These are phyloP conservation scores for Phylloscopus whistleri DNA, from an alignment of 2,113 vertebrate genomes.

Conservation along the genomic window DNA sequence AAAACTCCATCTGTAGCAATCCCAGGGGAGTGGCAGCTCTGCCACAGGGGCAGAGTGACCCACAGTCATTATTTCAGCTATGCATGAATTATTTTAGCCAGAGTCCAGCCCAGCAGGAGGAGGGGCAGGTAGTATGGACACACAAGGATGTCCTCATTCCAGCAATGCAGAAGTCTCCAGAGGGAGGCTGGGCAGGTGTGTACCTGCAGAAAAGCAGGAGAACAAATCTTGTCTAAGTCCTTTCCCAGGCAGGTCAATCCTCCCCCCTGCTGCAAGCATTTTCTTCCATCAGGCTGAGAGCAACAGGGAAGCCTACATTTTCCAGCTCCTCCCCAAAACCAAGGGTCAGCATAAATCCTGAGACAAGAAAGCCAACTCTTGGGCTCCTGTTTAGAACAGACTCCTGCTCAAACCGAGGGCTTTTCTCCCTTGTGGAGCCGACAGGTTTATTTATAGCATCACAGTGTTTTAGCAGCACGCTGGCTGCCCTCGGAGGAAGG, in stretches of 20 bases:
- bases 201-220: not conserved
- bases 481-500: not conserved
- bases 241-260: not conserved
- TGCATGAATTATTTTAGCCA: not conserved
- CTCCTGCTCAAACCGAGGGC: not conserved
- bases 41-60: not conserved
- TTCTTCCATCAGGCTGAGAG: not conserved
- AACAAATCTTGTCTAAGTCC: not conserved
- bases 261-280: not conserved
- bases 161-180: not conserved
- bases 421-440: not conserved
- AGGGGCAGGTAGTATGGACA: not conserved
- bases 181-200: not conserved
- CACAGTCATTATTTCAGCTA: not conserved
- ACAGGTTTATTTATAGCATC: slow-evolving; percentile 41
- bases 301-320: not conserved
- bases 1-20: not conserved
- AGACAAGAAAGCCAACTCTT: not conserved
- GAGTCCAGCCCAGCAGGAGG: accelerated
- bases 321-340: not conserved
- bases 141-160: not conserved
- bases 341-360: not conserved
- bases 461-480: not conserved
- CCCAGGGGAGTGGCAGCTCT: not conserved
- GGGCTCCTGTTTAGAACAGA: not conserved